Evolutionary conservation across 2,113 vertebrate species (phyloP).

Genomic region (Scalopus aquaticus): DNA sequence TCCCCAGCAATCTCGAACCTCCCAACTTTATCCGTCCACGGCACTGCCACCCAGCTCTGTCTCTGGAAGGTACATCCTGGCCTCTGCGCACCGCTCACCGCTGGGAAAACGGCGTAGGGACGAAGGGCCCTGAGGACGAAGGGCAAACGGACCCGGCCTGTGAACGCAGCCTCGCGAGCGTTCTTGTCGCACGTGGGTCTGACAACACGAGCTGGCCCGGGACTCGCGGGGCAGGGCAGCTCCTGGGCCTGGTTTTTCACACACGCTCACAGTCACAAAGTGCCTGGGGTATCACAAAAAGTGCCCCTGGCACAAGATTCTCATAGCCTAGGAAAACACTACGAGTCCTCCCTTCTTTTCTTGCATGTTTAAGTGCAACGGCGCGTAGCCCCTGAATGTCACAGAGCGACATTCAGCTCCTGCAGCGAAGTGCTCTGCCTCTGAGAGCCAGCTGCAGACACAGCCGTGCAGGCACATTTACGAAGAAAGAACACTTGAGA

Average conservation of each 20-base stretch:
- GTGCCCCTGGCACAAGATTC: neutral
- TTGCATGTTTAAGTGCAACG: neutral
- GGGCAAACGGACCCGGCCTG: too few species aligned
- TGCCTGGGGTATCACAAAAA: too few species aligned
- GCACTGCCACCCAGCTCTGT: neutral
- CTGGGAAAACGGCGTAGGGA: too few species aligned
- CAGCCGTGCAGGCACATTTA: neutral
- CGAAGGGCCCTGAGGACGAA: too few species aligned
- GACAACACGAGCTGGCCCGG: too few species aligned
- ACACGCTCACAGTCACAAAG: too few species aligned
- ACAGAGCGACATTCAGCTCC: too few species aligned
- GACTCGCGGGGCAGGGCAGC: too few species aligned
- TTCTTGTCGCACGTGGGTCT: too few species aligned
- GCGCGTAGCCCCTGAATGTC: neutral
- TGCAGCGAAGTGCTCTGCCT: neutral
- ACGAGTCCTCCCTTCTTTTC: neutral
- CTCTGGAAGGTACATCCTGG: neutral
- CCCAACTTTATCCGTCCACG: neutral
- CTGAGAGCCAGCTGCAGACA: neutral
- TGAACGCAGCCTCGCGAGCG: too few species aligned
- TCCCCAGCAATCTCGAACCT: neutral
- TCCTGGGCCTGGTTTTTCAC: too few species aligned
- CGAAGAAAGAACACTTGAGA: neutral
- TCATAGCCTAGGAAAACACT: neutral
- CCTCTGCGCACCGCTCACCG: too few species aligned